Evolutionary conservation across 2,888 invertebrate genomes (phyloP).

Genomic region (Cerceris rybyensis): DNA sequence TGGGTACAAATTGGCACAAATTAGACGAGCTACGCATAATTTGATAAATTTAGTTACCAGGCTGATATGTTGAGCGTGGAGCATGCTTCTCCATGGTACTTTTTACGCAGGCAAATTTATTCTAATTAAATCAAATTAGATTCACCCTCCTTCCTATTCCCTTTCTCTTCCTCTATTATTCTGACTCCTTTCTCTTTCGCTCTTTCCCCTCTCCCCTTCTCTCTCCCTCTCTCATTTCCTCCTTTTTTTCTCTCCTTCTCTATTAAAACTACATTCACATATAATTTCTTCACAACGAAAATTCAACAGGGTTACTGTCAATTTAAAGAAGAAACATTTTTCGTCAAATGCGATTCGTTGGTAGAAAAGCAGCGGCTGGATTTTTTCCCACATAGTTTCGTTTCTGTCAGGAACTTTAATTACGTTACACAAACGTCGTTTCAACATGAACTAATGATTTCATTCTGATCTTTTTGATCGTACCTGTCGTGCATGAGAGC

Average conservation of each 20-base stretch:
- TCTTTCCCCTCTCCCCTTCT: conserved; percentile 15
- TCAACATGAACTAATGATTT: too few relatives aligned
- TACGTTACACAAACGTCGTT: too few relatives aligned
- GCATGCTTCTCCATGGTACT: conserved; percentile 60
- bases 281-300: too few relatives aligned
- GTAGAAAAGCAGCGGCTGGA: too few relatives aligned
- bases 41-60: conserved; percentile 79
- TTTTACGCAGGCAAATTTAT: conserved; percentile 78
- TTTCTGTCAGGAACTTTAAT: too few relatives aligned
- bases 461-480: too few relatives aligned
- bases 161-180: conserved; percentile 14
- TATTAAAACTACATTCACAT: too few relatives aligned
- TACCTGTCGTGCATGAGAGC: too few relatives aligned
- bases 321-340: too few relatives aligned
- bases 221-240: not conserved
- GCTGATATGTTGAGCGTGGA: conserved; percentile 74
- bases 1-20: conserved; percentile 20
- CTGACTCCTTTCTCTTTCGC: conserved; percentile 20
- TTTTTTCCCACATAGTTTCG: too few relatives aligned
- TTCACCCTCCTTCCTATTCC: conserved; percentile 67
- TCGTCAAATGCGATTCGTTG: too few relatives aligned
- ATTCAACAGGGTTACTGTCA: too few relatives aligned
- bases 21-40: conserved; percentile 74
- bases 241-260: conserved; percentile 9
- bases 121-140: conserved; percentile 80